Evolutionary conservation across 2,797 vertebrate genomes (phyloP).

Genomic region (Petrocephalus schoutedeni): DNA sequence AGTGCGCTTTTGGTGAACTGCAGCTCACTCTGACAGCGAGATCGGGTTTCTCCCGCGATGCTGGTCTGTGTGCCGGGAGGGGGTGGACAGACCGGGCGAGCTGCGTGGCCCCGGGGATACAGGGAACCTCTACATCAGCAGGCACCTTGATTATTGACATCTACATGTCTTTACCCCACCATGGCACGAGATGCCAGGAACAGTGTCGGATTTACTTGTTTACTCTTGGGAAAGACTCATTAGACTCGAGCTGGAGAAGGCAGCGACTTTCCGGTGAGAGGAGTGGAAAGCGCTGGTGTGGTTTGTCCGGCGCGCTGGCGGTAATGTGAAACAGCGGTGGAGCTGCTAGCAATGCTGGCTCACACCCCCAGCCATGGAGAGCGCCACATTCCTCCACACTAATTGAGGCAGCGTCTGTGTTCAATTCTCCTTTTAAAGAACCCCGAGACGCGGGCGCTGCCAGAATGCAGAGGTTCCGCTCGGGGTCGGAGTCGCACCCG

Average conservation of each 20-base stretch:
- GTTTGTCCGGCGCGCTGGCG: background rate
- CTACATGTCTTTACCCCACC: background rate
- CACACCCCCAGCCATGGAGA: background rate
- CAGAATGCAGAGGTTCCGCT: constrained; percentile 5
- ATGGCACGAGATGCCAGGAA: background rate
- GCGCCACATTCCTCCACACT: constrained; percentile 20
- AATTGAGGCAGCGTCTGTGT: background rate
- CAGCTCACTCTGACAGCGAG: background rate
- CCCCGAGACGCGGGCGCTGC: background rate
- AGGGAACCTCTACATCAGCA: background rate
- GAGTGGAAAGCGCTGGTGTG: constrained; percentile 2
- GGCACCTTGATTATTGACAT: background rate
- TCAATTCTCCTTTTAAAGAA: constrained; percentile 5
- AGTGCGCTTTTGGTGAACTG: background rate
- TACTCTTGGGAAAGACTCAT: background rate
- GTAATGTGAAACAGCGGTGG: constrained; percentile 18
- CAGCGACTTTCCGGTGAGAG: background rate
- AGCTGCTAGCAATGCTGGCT: background rate
- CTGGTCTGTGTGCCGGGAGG: background rate
- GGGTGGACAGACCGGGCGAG: background rate
- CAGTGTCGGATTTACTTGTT: background rate
- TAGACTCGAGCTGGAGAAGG: background rate
- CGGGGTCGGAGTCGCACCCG: background rate
- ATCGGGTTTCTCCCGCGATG: background rate
- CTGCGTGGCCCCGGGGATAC: background rate